Evolutionary conservation across 37 sponge, comb jelly and placozoan species (phyloP).

Genomic region (Spongilla lacustris): DNA sequence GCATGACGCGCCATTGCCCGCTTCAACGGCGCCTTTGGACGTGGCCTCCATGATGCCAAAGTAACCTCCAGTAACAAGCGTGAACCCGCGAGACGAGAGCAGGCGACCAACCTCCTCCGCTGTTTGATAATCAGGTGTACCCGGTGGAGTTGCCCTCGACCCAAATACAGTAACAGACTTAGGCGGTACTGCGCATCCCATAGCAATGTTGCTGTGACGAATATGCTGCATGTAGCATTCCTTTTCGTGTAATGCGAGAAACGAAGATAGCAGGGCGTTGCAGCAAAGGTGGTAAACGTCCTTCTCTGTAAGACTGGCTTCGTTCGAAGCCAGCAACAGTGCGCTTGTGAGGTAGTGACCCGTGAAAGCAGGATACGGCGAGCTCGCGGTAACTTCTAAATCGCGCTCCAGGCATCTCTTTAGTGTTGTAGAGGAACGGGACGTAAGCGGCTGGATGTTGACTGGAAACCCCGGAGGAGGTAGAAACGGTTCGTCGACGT

Average conservation of each 20-base stretch:
- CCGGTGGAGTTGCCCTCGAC: conserved; percentile 42
- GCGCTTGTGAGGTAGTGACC: conserved; percentile 79
- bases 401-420: conserved; percentile 35
- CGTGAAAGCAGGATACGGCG: conserved; percentile 84
- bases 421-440: conserved; percentile 48
- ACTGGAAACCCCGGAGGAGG: conserved; percentile 47
- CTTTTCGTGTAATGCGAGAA: conserved; percentile 51
- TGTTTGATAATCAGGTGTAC: conserved; percentile 48
- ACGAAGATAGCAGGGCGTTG: conserved; percentile 66
- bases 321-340: conserved; percentile 29
- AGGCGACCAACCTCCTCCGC: conserved; percentile 37
- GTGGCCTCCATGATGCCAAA: conserved; percentile 81
- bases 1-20: neutral
- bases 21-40: conserved; percentile 45
- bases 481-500: conserved; percentile 32
- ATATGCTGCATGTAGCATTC: conserved; percentile 41
- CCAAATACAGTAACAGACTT: conserved; percentile 73
- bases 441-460: conserved; percentile 69
- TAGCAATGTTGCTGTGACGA: conserved; percentile 36
- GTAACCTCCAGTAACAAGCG: conserved; percentile 72
- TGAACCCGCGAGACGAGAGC: conserved; percentile 63
- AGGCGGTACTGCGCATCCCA: conserved; percentile 63
- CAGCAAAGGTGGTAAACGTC: conserved; percentile 66
- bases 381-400: conserved; percentile 64
- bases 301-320: conserved; percentile 23